Percentiles rank a stretch among this genome's conserved stretches.
Conservation (phyloP, 2,113 vertebrate genomes). For the Carassius gibelio region DNA sequence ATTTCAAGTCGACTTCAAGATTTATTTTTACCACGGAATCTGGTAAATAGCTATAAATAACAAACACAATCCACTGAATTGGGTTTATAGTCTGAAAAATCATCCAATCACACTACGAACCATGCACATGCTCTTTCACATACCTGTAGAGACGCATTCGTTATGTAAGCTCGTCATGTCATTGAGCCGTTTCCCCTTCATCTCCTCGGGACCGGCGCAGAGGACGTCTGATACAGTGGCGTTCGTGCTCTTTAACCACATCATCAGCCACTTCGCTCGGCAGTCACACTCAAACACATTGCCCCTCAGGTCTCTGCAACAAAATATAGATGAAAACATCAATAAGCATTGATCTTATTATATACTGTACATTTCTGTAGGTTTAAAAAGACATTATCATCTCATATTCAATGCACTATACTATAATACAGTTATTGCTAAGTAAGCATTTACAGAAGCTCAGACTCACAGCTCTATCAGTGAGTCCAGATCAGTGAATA, state of each 20-base stretch:
- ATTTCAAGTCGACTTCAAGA: too few species aligned
- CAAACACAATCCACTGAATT: not conserved
- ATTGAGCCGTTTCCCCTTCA: constrained; percentile 93
- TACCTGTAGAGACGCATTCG: constrained; percentile 94
- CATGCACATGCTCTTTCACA: constrained; percentile 38
- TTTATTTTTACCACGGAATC: too few species aligned
- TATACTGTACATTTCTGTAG: not conserved
- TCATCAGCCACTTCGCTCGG: constrained; percentile 95
- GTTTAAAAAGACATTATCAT: not conserved
- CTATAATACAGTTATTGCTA: not conserved
- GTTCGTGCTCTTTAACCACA: constrained; percentile 96
- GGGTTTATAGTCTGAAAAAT: not conserved
- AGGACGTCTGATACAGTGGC: constrained; percentile 93
- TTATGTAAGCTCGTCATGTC: constrained; percentile 89
- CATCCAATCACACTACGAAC: not conserved
- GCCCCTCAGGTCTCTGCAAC: constrained; percentile 89
- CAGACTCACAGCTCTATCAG: constrained; percentile 93
- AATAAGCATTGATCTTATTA: not conserved
- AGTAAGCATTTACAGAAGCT: not conserved
- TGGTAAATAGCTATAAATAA: too few species aligned
- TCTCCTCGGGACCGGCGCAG: constrained; percentile 88
- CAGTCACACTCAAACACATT: constrained; percentile 98
- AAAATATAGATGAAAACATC: not conserved
- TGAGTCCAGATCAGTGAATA: constrained; percentile 93
- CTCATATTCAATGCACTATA: not conserved